Percentiles rank a stretch among this genome's conserved stretches.
Evolutionary conservation across 1,140 invertebrate species (phyloP).

Genomic region (Acyrthosiphon pisum): DNA sequence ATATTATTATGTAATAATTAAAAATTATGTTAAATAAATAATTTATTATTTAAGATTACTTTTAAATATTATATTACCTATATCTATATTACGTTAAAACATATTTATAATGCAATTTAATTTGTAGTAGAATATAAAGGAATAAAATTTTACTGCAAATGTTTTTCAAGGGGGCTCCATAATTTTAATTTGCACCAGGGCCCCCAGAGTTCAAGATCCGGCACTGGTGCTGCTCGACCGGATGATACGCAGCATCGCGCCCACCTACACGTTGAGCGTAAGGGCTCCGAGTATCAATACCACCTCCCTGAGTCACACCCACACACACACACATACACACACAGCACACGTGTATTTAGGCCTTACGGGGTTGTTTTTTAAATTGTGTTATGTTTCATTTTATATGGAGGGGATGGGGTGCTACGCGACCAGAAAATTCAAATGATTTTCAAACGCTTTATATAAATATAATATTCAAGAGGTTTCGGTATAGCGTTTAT

Average conservation of each 20-base stretch:
- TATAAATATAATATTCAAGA: not conserved
- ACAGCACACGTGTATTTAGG: conserved; percentile 54
- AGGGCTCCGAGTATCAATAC: conserved; percentile 83
- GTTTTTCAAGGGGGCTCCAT: no score
- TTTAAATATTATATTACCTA: no score
- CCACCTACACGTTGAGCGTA: conserved; percentile 82
- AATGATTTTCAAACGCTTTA: not conserved
- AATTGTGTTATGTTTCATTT: not conserved
- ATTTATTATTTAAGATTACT: no score
- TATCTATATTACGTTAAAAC: no score
- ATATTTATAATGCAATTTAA: no score
- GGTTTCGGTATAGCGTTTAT: conserved; percentile 52
- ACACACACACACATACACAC: conserved; percentile 50
- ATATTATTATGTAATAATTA: no score
- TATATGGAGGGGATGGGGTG: not conserved
- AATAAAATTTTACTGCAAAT: no score
- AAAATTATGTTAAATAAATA: no score
- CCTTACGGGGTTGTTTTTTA: not conserved
- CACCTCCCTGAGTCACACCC: conserved; percentile 69
- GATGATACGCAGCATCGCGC: conserved; percentile 83
- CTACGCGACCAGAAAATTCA: not conserved
- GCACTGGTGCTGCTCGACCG: conserved; percentile 81
- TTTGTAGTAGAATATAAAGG: no score
- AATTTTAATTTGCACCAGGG: no score
- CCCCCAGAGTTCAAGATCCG: no score